Conservation (phyloP, 2,888 invertebrate genomes). For the Limnephilus rhombicus region DNA sequence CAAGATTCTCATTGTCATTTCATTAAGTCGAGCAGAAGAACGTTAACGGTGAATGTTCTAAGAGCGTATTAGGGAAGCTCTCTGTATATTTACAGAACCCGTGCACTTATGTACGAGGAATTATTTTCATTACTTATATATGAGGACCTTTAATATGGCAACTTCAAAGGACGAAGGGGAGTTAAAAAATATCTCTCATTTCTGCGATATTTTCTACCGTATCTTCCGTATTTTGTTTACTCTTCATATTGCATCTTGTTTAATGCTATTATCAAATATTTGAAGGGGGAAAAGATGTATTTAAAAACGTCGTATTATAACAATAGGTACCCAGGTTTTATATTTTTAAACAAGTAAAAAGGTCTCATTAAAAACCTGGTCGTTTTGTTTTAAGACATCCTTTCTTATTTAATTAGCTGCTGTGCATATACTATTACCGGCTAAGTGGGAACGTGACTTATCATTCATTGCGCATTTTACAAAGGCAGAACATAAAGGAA, state of each 20-base stretch:
- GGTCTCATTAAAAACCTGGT: not conserved
- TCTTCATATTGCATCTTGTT: not conserved
- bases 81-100: slow-evolving; percentile 44
- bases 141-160: slow-evolving; percentile 33
- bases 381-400: not conserved
- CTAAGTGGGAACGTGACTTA: slow-evolving; percentile 56
- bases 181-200: not conserved
- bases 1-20: slow-evolving; percentile 60
- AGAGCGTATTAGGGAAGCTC: slow-evolving; percentile 38
- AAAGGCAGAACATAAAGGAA: slow-evolving; percentile 52
- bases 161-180: slow-evolving; percentile 30
- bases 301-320: not conserved
- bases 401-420: slow-evolving; percentile 46
- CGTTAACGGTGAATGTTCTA: slow-evolving; percentile 41
- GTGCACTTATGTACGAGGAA: slow-evolving; percentile 44
- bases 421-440: slow-evolving; percentile 15
- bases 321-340: not conserved
- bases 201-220: slow-evolving; percentile 29
- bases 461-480: slow-evolving; percentile 56
- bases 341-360: not conserved
- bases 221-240: not conserved
- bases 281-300: not conserved
- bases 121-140: slow-evolving; percentile 56
- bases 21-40: slow-evolving; percentile 60
- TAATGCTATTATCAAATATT: not conserved